Evolutionary conservation across 2,888 invertebrate species (phyloP), one percentile per base, ranked within the genome.

Genomic region (Neoscelio sp.): DNA sequence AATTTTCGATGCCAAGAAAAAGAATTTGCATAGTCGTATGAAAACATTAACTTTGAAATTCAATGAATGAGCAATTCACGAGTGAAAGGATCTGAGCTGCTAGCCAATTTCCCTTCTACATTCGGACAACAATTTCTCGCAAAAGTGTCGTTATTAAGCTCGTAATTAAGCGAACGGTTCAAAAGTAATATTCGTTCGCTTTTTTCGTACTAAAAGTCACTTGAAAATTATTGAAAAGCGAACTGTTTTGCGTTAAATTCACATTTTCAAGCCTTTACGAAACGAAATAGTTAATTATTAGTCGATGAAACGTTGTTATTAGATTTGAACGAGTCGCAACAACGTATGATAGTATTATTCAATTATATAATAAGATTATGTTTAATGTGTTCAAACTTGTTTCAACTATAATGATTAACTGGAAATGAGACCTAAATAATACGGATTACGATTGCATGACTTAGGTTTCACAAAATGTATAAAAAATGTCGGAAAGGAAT

Each of bases 1-100:
- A 71, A 71, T 71, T 71, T 52, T 60, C 40, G 42, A 33, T 71
- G 71, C 70, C 70, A 60, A 67, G 60, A 52, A 60, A 68, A 71
- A 71, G 44, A 71, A 58, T 60, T 70, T 50, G 23, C 60, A 44
- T 71, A 12, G 50, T 52, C 42, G 42, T 50, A 68, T 52, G 65
- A 65, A 65, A 65, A 65, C 65, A 54, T 65, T 65, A 65, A 28
- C 50, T 50, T 65, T 50, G 65, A 65, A 40, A 65, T 65, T 65
- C 50, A 50, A 20, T 65, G 35, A 44, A 60, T 60, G 44, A 42
- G 44, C 18, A 44, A 60, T 60, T 44, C 30, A 30, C 44, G 8
- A 44, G 58, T 60, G 58, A 60, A 60, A 60, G 58, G 58, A 18
- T 30, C 17, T n/a, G 10, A 44, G n/a, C 30, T 15, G 42, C 28